Percentiles rank a stretch among this genome's conserved stretches.
These are phyloP conservation scores for Panurus biarmicus DNA, from an alignment of 2,113 vertebrate species.

Conservation along the genomic window DNA sequence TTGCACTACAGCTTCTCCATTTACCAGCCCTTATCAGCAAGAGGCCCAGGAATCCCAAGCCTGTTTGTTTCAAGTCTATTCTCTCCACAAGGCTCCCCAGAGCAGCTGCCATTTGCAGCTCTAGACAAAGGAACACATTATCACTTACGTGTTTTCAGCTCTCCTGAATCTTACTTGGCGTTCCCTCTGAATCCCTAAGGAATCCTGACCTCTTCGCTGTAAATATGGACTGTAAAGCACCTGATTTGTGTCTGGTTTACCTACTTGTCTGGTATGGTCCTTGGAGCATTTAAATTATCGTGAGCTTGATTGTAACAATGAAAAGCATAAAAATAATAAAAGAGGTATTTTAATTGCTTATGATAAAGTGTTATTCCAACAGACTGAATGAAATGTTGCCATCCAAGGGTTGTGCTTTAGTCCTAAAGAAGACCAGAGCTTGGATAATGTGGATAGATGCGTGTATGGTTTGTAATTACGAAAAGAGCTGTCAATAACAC, in stretches of 20 bases:
- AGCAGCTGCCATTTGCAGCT: neutral
- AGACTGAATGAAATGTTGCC: constrained; percentile 16
- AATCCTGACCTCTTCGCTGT: neutral
- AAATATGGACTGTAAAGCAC: neutral
- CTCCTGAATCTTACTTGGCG: neutral
- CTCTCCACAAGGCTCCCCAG: neutral
- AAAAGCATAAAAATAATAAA: neutral
- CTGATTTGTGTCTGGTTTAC: neutral
- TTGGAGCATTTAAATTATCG: neutral
- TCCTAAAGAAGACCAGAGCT: constrained; percentile 38
- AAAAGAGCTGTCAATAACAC: constrained; percentile 63
- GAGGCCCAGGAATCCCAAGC: neutral
- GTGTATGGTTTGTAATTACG: constrained; percentile 30
- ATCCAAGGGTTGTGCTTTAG: neutral
- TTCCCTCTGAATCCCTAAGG: neutral
- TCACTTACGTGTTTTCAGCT: neutral
- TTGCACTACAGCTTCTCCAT: neutral
- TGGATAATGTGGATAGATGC: constrained; percentile 47
- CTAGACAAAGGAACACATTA: neutral
- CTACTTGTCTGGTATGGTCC: neutral
- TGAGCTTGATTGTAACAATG: neutral
- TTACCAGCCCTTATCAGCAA: constrained; percentile 18
- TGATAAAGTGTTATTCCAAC: constrained; percentile 9
- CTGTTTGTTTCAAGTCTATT: neutral
- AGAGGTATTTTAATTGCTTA: neutral